Evolutionary conservation across 2,113 vertebrate species (phyloP), one percentile per base, ranked within the genome.

Genomic region (Bos taurus): DNA sequence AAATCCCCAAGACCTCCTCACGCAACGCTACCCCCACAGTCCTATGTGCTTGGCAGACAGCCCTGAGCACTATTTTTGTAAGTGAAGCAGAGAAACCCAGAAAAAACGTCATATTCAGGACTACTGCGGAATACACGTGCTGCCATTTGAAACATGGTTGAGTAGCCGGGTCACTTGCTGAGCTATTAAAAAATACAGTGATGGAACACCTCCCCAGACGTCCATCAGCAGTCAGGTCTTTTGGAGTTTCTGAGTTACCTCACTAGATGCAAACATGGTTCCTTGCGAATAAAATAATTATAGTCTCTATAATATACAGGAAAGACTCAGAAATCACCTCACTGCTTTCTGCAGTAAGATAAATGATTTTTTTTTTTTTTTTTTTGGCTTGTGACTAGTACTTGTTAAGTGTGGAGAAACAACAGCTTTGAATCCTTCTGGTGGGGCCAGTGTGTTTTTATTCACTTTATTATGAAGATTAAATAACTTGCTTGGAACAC

Each of bases 21-120:
- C 0, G 28, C 0, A 13, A 1, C 1, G 1, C 15, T 10, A 4
- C 21, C 2, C 2, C 26, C 15, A 56, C 50, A 60, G 43, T 33
- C 8, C 28, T 59, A 7, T 30, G 36, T 74, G 28, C 83, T 82
- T 89, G 36, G 54, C 43, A 86, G 83, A 67, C 50, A 21, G 8
- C 56, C 28, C 50, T 87, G 50, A 86, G 23, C 60, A 50, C 13
- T 54, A 6, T 19, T 57, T 71, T 43, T 83, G 6, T 78, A 78
- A 91, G 62, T 62, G 25, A 40, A 60, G 52, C 30, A 57, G 88
- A 95, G 88, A 67, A 48, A 12, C 36, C 62, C 52, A 62, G 56
- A 48, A 86, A 40, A 14, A 57, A 67, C 33, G 48, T 92, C 48
- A 23, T 74, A 7, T 57, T 23, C 43, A 83, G 52, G 33, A 74